Evolutionary conservation across 2,888 invertebrate genomes (phyloP).

Genomic region (Melolontha melolontha): DNA sequence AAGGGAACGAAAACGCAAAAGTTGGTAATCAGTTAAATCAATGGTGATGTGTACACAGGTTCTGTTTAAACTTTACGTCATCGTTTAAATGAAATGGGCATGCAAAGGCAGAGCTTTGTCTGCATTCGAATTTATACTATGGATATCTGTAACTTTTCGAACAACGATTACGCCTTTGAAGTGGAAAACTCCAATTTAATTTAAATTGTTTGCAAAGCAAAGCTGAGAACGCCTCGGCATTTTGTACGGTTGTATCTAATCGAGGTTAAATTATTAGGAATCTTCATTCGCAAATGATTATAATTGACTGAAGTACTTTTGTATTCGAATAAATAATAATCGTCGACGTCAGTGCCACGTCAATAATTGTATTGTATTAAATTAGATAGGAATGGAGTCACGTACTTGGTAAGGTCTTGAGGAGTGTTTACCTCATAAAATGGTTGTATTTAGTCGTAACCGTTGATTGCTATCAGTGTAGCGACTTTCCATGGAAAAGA

Average conservation of each 20-base stretch:
- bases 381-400: too few species aligned
- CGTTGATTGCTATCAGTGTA: conserved; percentile 24
- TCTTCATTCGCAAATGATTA: too few species aligned
- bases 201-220: conserved; percentile 22
- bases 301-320: too few species aligned
- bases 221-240: neutral
- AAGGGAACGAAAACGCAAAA: too few species aligned
- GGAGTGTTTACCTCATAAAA: conserved; percentile 1
- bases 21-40: too few species aligned
- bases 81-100: neutral
- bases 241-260: neutral
- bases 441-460: conserved; percentile 17
- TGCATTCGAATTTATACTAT: conserved; percentile 1
- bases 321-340: too few species aligned
- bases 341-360: too few species aligned
- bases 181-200: conserved; percentile 40
- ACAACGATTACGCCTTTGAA: conserved; percentile 25
- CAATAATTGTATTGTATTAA: too few species aligned
- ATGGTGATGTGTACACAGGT: neutral
- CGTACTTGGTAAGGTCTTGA: too few species aligned
- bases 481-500: conserved; percentile 30
- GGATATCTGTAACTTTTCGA: conserved; percentile 4
- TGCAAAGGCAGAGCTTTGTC: neutral
- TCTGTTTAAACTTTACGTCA: neutral
- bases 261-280: neutral